Evolutionary conservation across 2,888 invertebrate species (phyloP), one percentile per base, ranked within the genome.

Genomic region (Tachystola acroxantha): DNA sequence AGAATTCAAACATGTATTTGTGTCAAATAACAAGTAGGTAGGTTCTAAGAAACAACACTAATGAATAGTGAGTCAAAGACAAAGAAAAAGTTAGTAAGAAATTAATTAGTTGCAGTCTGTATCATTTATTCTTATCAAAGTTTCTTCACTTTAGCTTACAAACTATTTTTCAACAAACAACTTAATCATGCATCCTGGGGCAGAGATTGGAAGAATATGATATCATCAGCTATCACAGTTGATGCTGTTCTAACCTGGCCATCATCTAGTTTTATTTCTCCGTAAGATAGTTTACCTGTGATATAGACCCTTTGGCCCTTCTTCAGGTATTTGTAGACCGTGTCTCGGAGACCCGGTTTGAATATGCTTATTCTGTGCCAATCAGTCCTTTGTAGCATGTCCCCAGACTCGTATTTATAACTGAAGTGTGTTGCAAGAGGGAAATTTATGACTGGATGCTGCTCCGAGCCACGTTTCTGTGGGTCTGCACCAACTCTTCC

Each of bases 321-420:
- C 58, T 91, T 94, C 38, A 97, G 70, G 64, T 91, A 95, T 60
- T 91, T 92, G 61, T 93, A 91, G 0, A 96, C 93, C 1, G 90
- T 89, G 16, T 96, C 95, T 25, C 96, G 88, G 1, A 98, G 88
- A 36, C 90, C 89, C 2, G 96, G 96, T 61, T 92, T 95, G 68
- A 97, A 97, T 5, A 97, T 93, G 53, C 94, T 93, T 32, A 97
- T 77, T 55, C 95, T 89, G 74, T 97, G 97, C 97, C 97, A 97
- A 52, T 97, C 96, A 6, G 96, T 96, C 56, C 94, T 91, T 65
- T 96, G 96, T 34, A 93, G 79, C 61, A 93, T 88, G 51, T 96
- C 95, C 3, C 95, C 96, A 64, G 89, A 84, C 57, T 92, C 92
- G 75, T 93, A 92, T 62, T 92, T 93, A 72, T 95, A 96, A 67